Base-by-base conservation (phyloP, 53 echinoderm and acorn worm genomes). In the Hippasteria phrygiana region DNA sequence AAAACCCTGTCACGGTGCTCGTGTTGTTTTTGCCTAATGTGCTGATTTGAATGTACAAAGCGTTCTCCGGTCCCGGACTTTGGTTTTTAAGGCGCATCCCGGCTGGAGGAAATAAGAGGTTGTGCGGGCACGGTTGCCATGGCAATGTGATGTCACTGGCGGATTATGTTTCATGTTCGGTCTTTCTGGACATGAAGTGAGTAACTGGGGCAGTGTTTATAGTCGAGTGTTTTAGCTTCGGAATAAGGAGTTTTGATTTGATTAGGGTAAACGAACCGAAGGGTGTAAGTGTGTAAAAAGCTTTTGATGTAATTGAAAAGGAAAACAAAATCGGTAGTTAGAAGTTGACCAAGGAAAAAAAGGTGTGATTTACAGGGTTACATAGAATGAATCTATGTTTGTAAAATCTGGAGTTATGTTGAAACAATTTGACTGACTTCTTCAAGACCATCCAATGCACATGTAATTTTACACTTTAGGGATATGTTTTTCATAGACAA, bases 151-250 rank as follows among this genome's bases (percentile, higher is more conserved):
- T 81, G 81, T 81, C 81, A 64, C 18, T 0, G 43, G 43, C 32
- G 81, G 64, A 81, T 81, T 46, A 56, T 81, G 81, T 81, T 81
- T 63, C 81, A 76, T 76, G 54, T 35, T 29, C 53, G 4, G 17
- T 76, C 53, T 34, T 36, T 26, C 35, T 6, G 7, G 37, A 34
- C 32, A 24, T 76, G 33, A 50, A 76, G 76, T 46, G 28, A 43
- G 27, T 76, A 43, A 50, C 76, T 27, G 4, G 46, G 51, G 18
- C 16, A 51, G 18, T 53, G n/a, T 37, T 33, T 32, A 7, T 34
- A 50, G 34, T 36, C 4, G 17, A 76, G 76, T 76, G 76, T 76
- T 76, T 50, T 48, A 47, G 42, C 17, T 13, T 32, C 32, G 47
- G 4, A 34, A 32, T 18, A 1, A 33, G 50, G 51, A 29, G 26